A percentile compares a stretch with the other conserved stretches of the same genome.
phyloP scores from a whole-genome alignment of 2,113 vertebrate species.

The Recurvirostra avosetta region DNA sequence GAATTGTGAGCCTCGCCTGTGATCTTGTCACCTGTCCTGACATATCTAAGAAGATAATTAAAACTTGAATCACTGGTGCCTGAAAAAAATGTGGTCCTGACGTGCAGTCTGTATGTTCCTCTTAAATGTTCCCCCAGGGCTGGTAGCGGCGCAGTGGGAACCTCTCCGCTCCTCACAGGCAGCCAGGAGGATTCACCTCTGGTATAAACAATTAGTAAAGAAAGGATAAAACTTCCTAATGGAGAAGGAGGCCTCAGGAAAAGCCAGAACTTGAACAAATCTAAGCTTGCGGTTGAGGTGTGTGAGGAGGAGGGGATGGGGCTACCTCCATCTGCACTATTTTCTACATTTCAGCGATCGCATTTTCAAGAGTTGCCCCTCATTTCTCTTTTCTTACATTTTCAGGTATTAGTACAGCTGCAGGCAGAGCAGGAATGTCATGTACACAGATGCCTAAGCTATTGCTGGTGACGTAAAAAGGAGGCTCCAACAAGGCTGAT shows the following conservation, averaged over 20 bases:
- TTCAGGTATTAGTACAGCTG: background rate
- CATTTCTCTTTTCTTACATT: background rate
- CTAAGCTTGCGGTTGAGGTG: background rate
- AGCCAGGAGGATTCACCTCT: background rate
- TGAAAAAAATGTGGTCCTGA: background rate
- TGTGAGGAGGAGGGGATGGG: background rate
- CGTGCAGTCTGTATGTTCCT: background rate
- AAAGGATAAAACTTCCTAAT: background rate
- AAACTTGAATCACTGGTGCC: background rate
- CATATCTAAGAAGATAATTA: background rate
- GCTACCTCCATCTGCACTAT: background rate
- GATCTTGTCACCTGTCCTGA: background rate
- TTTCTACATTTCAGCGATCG: background rate
- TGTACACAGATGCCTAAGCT: background rate
- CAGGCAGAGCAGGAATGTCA: background rate
- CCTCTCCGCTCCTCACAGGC: background rate
- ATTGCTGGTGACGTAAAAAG: background rate
- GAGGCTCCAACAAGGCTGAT: background rate
- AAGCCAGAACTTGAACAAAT: background rate
- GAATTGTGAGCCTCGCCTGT: background rate
- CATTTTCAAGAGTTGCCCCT: background rate
- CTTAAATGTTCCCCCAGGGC: background rate
- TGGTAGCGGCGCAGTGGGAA: background rate
- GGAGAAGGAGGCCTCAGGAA: background rate
- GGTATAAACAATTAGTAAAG: background rate